Conservation (phyloP, 64 coral and sea anemone species). For the Exaiptasia diaphana region DNA sequence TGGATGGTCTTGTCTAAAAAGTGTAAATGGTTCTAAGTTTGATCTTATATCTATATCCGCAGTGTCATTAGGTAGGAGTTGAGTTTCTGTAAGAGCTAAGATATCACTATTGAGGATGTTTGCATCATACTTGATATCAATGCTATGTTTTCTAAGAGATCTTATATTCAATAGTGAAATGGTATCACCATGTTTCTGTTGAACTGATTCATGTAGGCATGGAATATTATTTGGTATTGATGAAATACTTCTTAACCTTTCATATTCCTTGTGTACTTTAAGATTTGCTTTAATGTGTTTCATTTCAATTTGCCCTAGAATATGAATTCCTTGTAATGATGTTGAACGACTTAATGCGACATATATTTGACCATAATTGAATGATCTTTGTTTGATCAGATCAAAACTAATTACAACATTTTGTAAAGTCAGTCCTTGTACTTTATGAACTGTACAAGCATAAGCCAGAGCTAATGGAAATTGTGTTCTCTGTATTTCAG, state of each 20-base stretch:
- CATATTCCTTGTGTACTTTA: conserved; percentile 37
- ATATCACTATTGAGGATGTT: conserved; percentile 49
- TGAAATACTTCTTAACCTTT: conserved; percentile 17
- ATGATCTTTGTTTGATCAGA: conserved; percentile 31
- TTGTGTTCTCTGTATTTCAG: conserved; percentile 73
- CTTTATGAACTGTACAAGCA: conserved; percentile 26
- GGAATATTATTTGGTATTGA: conserved; percentile 55
- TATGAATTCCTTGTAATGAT: conserved; percentile 52
- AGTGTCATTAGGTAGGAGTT: conserved; percentile 22
- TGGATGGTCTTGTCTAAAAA: conserved; percentile 29
- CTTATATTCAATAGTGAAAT: conserved; percentile 56
- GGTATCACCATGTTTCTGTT: conserved; percentile 28
- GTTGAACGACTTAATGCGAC: conserved; percentile 33
- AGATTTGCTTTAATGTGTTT: conserved; percentile 49
- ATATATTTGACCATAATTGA: conserved; percentile 38
- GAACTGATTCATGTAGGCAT: conserved; percentile 17
- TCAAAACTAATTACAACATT: conserved; percentile 36
- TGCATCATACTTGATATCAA: conserved; percentile 34
- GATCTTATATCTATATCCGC: conserved; percentile 42
- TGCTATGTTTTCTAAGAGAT: conserved; percentile 56
- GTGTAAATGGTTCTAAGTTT: conserved; percentile 31
- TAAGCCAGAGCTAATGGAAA: conserved; percentile 55
- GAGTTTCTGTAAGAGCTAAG: conserved; percentile 52
- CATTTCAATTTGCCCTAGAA: conserved; percentile 39
- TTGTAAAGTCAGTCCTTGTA: conserved; percentile 45